Percentiles rank a stretch among this genome's conserved stretches.
Evolutionary conservation across 2,797 vertebrate genomes (phyloP).

Genomic region (Phaenicophaeus curvirostris): DNA sequence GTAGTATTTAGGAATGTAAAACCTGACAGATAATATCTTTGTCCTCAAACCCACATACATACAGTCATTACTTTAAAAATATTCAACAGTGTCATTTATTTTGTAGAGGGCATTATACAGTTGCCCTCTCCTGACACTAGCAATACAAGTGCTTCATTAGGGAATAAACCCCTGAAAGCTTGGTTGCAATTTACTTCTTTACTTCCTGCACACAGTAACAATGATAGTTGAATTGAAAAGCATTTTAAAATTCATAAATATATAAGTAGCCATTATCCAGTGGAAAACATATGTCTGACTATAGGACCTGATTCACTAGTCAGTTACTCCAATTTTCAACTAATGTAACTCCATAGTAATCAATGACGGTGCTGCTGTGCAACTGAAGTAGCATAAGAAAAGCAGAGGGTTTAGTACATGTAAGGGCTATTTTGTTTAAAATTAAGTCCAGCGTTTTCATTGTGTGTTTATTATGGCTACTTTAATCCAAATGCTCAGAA

Average conservation of each 20-base stretch:
- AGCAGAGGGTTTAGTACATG: neutral
- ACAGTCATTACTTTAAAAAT: neutral
- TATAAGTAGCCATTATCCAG: slow-evolving; percentile 68
- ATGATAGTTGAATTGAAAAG: slow-evolving; percentile 59
- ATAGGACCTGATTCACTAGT: slow-evolving; percentile 13
- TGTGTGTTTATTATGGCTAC: neutral
- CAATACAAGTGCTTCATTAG: slow-evolving; percentile 40
- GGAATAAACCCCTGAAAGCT: slow-evolving; percentile 65
- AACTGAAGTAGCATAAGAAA: neutral
- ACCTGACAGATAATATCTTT: neutral
- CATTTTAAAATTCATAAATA: slow-evolving; percentile 72
- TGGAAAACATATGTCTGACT: slow-evolving; percentile 42
- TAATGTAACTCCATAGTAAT: neutral
- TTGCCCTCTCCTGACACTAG: slow-evolving; percentile 22
- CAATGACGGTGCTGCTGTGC: neutral
- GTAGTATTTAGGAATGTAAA: neutral
- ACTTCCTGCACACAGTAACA: slow-evolving; percentile 56
- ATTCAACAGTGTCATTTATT: slow-evolving; percentile 51
- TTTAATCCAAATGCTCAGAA: neutral
- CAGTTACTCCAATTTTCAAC: slow-evolving; percentile 45
- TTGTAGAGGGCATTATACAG: slow-evolving; percentile 36
- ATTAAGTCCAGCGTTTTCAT: neutral
- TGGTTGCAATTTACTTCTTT: slow-evolving; percentile 69
- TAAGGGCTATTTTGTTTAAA: neutral
- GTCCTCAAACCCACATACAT: neutral